A percentile compares a stretch with the other conserved stretches of the same genome.
phyloP scores from a whole-genome alignment of 2,888 invertebrate species.

The Dorcus parallelipipedus region DNA sequence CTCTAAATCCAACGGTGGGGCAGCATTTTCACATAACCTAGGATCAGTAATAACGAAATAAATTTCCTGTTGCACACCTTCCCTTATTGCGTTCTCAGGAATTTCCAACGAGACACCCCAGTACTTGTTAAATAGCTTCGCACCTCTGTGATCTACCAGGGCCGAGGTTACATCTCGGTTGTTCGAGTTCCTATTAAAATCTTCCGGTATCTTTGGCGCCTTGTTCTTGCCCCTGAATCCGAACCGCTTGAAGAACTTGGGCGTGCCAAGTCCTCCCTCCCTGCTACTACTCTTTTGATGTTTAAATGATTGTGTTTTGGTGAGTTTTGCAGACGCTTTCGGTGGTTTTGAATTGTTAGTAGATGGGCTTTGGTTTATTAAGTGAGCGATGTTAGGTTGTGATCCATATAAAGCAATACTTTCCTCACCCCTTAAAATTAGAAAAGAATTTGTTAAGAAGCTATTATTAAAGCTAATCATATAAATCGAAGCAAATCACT shows the following conservation, averaged over 20 bases:
- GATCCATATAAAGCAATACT: conserved; percentile 44
- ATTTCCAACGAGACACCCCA: conserved; percentile 89
- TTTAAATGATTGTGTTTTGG: conserved; percentile 49
- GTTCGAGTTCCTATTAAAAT: conserved; percentile 35
- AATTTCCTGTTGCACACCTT: conserved; percentile 82
- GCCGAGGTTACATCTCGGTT: conserved; percentile 49
- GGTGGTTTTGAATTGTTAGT: conserved; percentile 34
- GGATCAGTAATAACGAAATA: conserved; percentile 88
- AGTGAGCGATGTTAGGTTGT: conserved; percentile 49
- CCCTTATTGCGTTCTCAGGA: conserved; percentile 82
- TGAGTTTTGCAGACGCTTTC: conserved; percentile 40
- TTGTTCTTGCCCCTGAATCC: conserved; percentile 23
- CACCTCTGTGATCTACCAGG: conserved; percentile 75
- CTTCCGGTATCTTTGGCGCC: conserved; percentile 35
- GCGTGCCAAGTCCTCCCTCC: conserved; percentile 38
- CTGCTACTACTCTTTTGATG: conserved; percentile 34
- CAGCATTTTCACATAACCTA: conserved; percentile 65
- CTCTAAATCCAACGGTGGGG: conserved; percentile 82
- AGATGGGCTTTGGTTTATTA: conserved; percentile 34
- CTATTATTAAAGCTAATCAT: background rate
- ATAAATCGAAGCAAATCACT: too few relatives aligned
- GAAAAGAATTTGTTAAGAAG: conserved; percentile 27
- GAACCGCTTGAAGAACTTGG: conserved; percentile 45
- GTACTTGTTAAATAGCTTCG: conserved; percentile 78
- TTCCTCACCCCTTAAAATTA: conserved; percentile 43